Base-by-base conservation (phyloP, 2,888 invertebrate genomes). In the Arctia plantaginis region DNA sequence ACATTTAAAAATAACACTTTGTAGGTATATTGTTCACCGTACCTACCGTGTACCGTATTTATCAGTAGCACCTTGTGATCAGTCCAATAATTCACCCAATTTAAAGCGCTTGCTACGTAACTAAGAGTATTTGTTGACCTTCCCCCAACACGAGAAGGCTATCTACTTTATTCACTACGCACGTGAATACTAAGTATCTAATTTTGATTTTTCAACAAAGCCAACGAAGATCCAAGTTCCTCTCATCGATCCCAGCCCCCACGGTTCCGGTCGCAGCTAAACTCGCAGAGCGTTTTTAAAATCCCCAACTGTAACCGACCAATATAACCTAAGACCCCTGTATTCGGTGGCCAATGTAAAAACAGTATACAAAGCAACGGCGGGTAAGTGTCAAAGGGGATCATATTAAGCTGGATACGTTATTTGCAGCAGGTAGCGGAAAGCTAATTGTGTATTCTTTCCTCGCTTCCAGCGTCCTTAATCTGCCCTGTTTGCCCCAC, bases 361-460 rank as follows among this genome's bases (percentile, higher is more conserved):
- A 80, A 85, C 80, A 75, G 76, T 76, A 80, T 82, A 71, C 78
- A 80, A 82, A 77, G 67, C 72, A 77, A 78, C 73, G 80, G 33
- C 44, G 75, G 81, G 81, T 85, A 85, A 88, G 87, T 86, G 85
- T 83, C 86, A 87, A 85, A 87, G 81, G 75, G 82, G 92, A 77
- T 90, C 91, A 86, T 75, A 75, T 82, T 90, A 89, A 81, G 86
- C 90, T 94, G 94, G 95, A 89, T 92, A 90, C 91, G 90, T 92
- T 92, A 92, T 93, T 92, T 93, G 88, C 91, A 93, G 93, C 95
- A 95, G 95, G 95, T 95, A 95, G 94, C 90, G 90, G 90, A 90
- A 89, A 94, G 92, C 95, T 95, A 95, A 95, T 95, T 95, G 94
- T 94, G 95, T 95, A 95, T 95, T 95, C 95, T 95, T 95, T 95